These are phyloP conservation scores for Mesorhabditis spiculigera DNA, from an alignment of 2,888 invertebrate species.

Conservation along the genomic window DNA sequence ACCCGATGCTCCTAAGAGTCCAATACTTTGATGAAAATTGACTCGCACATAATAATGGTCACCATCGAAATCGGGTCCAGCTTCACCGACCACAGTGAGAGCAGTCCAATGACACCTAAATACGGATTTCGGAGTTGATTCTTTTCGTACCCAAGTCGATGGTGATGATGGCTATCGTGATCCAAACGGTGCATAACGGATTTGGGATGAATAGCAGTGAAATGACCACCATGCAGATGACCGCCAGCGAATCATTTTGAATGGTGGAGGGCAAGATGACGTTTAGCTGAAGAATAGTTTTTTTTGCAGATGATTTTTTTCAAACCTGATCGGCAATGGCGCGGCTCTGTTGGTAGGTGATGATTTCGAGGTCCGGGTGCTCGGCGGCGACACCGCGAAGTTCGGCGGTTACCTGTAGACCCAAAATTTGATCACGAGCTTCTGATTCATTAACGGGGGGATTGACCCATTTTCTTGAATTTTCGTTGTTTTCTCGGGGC, in stretches of 20 bases:
- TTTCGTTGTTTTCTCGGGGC: no score
- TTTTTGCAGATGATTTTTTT: not conserved
- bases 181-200: conserved; percentile 87
- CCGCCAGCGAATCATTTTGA: conserved; percentile 63
- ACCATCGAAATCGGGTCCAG: conserved; percentile 83
- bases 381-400: conserved; percentile 45
- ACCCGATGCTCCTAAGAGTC: conserved; percentile 63
- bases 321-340: conserved; percentile 53
- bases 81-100: conserved; percentile 91
- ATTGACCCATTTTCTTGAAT: no score
- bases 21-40: conserved; percentile 51
- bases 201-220: conserved; percentile 90
- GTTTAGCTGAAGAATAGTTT: conserved; percentile 35
- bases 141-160: conserved; percentile 51
- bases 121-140: not conserved
- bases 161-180: conserved; percentile 79
- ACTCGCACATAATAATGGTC: conserved; percentile 78
- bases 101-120: conserved; percentile 81
- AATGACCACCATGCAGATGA: conserved; percentile 84
- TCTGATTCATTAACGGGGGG: no score
- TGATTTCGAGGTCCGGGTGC: conserved; percentile 45
- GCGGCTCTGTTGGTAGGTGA: conserved; percentile 55
- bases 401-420: conserved; percentile 18
- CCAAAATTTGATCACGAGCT: no score
- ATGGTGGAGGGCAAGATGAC: conserved; percentile 56